Base-by-base conservation (phyloP, 2,113 vertebrate species). In the Canis aureus region DNA sequence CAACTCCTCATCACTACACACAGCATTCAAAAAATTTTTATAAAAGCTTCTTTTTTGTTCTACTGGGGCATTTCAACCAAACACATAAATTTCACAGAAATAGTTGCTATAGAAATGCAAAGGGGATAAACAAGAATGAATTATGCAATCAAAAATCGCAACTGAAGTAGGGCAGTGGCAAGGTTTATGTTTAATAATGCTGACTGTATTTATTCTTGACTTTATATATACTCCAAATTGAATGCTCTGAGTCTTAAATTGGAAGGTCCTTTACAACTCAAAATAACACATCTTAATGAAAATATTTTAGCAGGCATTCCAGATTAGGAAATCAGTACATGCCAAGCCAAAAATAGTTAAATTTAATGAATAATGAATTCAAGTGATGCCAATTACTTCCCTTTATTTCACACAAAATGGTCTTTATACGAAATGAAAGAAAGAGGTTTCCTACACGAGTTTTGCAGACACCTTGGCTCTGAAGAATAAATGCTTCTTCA, bases 401-500 rank as follows among this genome's bases (percentile, higher is more conserved):
- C 74, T 93, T 86, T 51, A 38, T 92, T 97, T 89, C 73, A 81
- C 25, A 91, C 16, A 93, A 94, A 96, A 87, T 73, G 43, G 74
- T 82, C 43, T 96, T 55, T 35, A 5, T 0, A 0, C 95, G 38
- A 87, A 86, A 59, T 81, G 49, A 94, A 96, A 59, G n/a, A 62
- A 32, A 91, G 59, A 29, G n/a, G 80, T 76, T 94, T 85, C 27
- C 97, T 96, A 64, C 3, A 27, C 8, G 76, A 80, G 59, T 94
- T 57, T 38, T 93, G 51, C 43, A 97, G 59, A 84, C 19, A 79
- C 69, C 51, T 73, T 86, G 62, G 57, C 85, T 95, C 66, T 57
- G n/a, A 29, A 53, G 76, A 97, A 29, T 64, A 95, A 94, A 57
- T 62, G 5, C 35, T 83, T 82, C 84, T 83, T 97, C 97, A 89